These are phyloP conservation scores for Psammodynastes pulverulentus DNA, from an alignment of 2,113 vertebrate genomes.

Conservation along the genomic window DNA sequence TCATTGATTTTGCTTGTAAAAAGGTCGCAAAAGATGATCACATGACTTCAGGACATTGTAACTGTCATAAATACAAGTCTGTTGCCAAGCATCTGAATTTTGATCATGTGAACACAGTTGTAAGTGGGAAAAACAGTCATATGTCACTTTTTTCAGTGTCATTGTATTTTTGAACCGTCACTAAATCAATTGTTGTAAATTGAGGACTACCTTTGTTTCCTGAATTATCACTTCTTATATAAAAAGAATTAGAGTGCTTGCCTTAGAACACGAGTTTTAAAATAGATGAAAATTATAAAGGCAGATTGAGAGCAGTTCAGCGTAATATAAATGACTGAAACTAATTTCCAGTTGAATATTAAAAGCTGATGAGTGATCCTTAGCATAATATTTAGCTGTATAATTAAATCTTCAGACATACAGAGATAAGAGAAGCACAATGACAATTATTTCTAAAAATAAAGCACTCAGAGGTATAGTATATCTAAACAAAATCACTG, in stretches of 20 bases:
- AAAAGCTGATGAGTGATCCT: background rate
- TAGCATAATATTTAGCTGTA: background rate
- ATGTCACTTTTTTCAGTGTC: background rate
- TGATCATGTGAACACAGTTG: background rate
- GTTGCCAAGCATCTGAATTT: background rate
- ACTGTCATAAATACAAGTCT: background rate
- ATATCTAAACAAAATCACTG: background rate
- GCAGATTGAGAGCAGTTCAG: background rate
- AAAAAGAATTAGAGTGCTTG: background rate
- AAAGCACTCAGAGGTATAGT: background rate
- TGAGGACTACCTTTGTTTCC: background rate
- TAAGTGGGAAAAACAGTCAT: background rate
- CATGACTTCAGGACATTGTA: background rate
- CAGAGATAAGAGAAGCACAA: background rate
- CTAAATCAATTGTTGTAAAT: background rate
- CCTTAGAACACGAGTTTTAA: background rate
- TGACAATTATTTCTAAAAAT: background rate
- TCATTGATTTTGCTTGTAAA: too few relatives aligned
- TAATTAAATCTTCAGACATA: background rate
- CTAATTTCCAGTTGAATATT: background rate
- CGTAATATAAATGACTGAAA: background rate
- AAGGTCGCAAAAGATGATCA: background rate
- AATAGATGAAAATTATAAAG: background rate
- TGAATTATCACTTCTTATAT: background rate
- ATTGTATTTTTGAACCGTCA: background rate